A percentile compares a stretch with the other conserved stretches of the same genome.
Conservation (phyloP, 1,140 invertebrate species). For the Dryas iulia region DNA sequence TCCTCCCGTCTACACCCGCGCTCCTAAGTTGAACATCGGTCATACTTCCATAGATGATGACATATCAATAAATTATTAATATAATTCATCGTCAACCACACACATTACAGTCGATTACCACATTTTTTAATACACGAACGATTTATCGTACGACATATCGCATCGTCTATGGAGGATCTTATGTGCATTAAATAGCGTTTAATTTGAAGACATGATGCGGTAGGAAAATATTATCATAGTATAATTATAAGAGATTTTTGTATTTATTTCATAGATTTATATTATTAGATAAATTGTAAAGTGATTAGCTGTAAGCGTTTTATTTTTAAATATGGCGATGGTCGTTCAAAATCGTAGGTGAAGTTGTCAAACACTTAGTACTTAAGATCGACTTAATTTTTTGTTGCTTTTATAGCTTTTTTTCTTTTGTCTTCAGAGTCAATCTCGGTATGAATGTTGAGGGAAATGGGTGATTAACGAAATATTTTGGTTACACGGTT, state of each 20-base stretch:
- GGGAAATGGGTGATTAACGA: background rate
- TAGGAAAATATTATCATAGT: constrained; percentile 76
- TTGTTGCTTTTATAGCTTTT: constrained; percentile 49
- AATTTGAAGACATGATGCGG: constrained; percentile 74
- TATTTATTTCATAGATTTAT: constrained; percentile 80
- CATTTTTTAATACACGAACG: constrained; percentile 14
- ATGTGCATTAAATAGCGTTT: constrained; percentile 74
- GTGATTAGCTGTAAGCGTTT: constrained; percentile 71
- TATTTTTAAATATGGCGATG: constrained; percentile 74
- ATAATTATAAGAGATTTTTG: constrained; percentile 79
- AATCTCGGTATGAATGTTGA: constrained; percentile 19
- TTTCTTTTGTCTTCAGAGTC: constrained; percentile 26
- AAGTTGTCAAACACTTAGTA: constrained; percentile 66
- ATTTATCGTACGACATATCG: constrained; percentile 4
- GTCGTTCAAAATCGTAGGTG: constrained; percentile 65
- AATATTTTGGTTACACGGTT: background rate
- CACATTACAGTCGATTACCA: background rate
- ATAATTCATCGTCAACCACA: background rate
- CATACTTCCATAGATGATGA: constrained; percentile 28
- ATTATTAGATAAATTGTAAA: constrained; percentile 80
- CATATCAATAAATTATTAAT: background rate
- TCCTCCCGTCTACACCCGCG: constrained; percentile 56
- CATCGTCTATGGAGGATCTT: constrained; percentile 35
- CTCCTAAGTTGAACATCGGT: constrained; percentile 54
- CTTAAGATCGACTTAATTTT: constrained; percentile 73